These are phyloP conservation scores for Periphyllus acericola DNA, from an alignment of 2,888 invertebrate genomes.

Conservation along the genomic window DNA sequence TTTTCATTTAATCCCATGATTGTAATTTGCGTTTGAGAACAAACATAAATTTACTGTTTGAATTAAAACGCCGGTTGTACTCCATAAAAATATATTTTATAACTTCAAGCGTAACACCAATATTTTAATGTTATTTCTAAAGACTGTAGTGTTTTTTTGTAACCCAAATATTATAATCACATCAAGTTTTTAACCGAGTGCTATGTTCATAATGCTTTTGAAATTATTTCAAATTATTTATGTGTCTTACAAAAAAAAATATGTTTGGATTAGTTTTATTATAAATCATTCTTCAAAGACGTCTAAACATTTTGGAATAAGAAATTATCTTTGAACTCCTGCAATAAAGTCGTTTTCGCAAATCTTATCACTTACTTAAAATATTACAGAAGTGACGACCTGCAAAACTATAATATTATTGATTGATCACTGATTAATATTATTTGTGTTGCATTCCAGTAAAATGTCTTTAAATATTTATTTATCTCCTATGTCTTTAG, in stretches of 20 bases:
- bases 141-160: neutral
- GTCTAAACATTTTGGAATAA: neutral
- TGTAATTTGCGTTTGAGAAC: neutral
- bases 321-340: neutral
- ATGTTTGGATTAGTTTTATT: neutral
- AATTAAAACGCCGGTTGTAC: neutral
- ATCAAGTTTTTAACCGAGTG: neutral
- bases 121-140: neutral
- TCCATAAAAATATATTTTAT: neutral
- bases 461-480: constrained; percentile 6
- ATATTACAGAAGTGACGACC: constrained; percentile 40
- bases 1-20: neutral
- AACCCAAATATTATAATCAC: neutral
- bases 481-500: no score
- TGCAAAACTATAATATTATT: constrained; percentile 22
- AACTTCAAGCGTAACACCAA: neutral
- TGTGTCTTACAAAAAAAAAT: neutral
- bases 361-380: constrained; percentile 14
- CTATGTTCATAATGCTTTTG: neutral
- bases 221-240: neutral
- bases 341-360: constrained; percentile 16
- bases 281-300: constrained; percentile 24
- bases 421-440: constrained; percentile 55
- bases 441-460: constrained; percentile 13
- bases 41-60: neutral